phyloP scores from a whole-genome alignment of 2,113 vertebrate species.

The Synodontis membranacea region DNA sequence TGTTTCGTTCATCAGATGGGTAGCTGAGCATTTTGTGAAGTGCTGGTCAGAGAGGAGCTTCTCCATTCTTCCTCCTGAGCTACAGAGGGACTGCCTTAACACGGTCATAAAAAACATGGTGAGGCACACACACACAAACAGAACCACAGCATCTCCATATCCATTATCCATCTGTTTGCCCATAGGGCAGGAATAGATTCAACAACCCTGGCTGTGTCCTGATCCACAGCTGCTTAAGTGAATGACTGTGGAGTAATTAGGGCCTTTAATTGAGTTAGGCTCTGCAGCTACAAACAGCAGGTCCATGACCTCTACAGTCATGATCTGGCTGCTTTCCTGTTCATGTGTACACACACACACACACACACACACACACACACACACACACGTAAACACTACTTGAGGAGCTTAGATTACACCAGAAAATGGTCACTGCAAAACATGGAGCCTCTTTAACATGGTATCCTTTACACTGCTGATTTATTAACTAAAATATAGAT shows the following conservation, averaged over 20 bases:
- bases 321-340: constrained; percentile 15
- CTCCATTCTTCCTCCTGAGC: constrained; percentile 80
- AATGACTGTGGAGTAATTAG: constrained; percentile 32
- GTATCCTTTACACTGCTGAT: neutral
- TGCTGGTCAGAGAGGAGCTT: constrained; percentile 92
- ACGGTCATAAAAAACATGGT: constrained; percentile 84
- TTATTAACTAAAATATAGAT: neutral
- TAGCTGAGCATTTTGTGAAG: constrained; percentile 86
- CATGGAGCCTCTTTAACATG: neutral
- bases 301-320: constrained; percentile 19
- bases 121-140: constrained; percentile 61
- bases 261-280: constrained; percentile 41
- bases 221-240: constrained; percentile 30
- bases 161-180: neutral
- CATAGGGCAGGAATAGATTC: constrained; percentile 20
- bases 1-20: constrained; percentile 75
- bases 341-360: constrained; percentile 23
- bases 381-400: constrained; percentile 13
- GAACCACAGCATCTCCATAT: constrained; percentile 7
- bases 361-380: constrained; percentile 38
- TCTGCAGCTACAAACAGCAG: constrained; percentile 15
- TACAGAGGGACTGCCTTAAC: constrained; percentile 83
- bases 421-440: constrained; percentile 30
- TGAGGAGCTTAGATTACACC: constrained; percentile 27
- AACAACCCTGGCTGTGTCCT: constrained; percentile 29